Base-by-base conservation (phyloP, 2,113 vertebrate genomes). In the Larimichthys polyactis region DNA sequence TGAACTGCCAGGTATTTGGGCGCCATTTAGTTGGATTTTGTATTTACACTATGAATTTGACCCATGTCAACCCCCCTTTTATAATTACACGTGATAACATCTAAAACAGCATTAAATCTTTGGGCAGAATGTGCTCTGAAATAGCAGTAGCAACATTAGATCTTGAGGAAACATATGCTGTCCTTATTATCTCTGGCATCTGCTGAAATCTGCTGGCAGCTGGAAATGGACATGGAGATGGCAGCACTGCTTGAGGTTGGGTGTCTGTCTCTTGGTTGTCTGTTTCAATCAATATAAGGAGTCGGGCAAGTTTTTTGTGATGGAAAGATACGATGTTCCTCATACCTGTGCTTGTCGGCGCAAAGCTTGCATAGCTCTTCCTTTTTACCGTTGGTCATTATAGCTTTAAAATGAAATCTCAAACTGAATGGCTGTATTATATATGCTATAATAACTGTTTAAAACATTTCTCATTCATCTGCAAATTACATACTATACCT, bases 161-260 rank as follows among this genome's bases (percentile, higher is more conserved):
- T 84, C 29, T 74, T 54, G 52, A 64, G 44, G 74, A 91, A 87
- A 75, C 82, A 78, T 87, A 78, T 86, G 82, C 84, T 83, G 87
- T 73, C 82, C 86, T 87, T 91, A 89, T 91, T 93, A 90, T 82
- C 66, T 74, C 81, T 91, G 90, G 83, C 86, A 82, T 91, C 78
- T 87, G 77, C 79, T 81, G 87, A 81, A 89, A 80, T 73, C 51
- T 78, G 70, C 86, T 91, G 90, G 86, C 88, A 90, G 81, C 81
- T 87, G 86, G 78, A 93, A 81, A 79, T 89, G 90, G 84, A 87
- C 87, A 86, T 65, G 81, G 48, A 44, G 76, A 77, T 81, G 83
- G 83, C 82, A 85, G 78, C 82, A 9, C 86, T 82, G 81, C 79
- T 87, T 75, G 78, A 87, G 78, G 63, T 75, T 80, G 71, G 66